phyloP scores from a whole-genome alignment of 1,140 invertebrate genomes.

The Ips typographus region DNA sequence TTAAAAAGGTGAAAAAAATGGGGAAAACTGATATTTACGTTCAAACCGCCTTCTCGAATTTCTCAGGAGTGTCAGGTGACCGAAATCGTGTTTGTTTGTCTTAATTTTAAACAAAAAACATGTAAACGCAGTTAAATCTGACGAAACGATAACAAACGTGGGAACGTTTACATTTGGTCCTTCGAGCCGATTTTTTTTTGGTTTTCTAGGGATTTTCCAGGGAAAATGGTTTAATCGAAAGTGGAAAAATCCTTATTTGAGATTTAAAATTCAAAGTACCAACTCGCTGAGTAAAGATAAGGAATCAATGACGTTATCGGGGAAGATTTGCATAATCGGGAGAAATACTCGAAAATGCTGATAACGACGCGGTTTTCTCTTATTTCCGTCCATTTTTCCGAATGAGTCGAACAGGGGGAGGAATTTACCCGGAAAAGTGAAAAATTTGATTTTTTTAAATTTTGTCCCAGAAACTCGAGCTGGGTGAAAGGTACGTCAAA shows the following conservation, averaged over 20 bases:
- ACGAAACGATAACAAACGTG: neutral
- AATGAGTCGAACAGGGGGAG: neutral
- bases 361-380: constrained; percentile 10
- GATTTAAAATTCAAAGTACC: constrained; percentile 11
- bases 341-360: constrained; percentile 5
- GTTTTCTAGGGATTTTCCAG: neutral
- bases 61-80: no score
- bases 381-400: neutral
- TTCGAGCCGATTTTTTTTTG: neutral
- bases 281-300: constrained; percentile 7
- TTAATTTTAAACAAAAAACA: neutral
- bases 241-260: neutral
- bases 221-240: neutral
- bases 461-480: neutral
- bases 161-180: neutral
- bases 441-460: neutral
- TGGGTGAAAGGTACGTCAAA: neutral
- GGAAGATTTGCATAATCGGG: constrained; percentile 7
- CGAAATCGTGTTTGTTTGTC: neutral
- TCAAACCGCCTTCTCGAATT: no score
- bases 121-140: neutral
- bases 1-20: no score
- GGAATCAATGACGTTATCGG: constrained; percentile 9
- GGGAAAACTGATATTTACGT: no score
- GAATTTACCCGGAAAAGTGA: neutral